A percentile compares a stretch with the other conserved stretches of the same genome.
phyloP scores from a whole-genome alignment of 2,113 vertebrate genomes.

The Pomatostomus ruficeps region DNA sequence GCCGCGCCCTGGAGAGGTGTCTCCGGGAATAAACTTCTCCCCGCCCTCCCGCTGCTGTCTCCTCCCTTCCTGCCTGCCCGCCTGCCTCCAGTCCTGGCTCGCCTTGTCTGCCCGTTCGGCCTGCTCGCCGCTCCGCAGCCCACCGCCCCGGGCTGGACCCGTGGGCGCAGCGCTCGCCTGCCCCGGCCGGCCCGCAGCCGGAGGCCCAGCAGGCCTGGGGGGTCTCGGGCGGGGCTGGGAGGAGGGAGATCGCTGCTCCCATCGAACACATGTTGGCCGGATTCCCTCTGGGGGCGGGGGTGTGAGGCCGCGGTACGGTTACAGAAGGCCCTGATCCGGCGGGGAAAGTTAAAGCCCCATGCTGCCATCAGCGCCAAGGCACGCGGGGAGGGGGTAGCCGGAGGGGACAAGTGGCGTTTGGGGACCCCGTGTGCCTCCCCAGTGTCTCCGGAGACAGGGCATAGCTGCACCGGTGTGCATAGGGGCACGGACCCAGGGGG shows the following conservation, averaged over 20 bases:
- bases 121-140: background rate
- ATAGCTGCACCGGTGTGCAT: accelerated
- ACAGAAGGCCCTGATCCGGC: background rate
- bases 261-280: background rate
- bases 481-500: accelerated
- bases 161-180: background rate
- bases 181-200: background rate
- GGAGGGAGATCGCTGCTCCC: background rate
- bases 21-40: slow-evolving; percentile 22
- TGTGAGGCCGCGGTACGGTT: background rate
- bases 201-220: background rate
- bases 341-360: background rate
- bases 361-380: background rate
- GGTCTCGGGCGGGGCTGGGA: background rate
- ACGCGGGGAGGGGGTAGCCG: background rate
- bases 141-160: too few species aligned
- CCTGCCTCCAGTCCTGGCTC: background rate
- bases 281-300: background rate
- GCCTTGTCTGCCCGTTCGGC: background rate
- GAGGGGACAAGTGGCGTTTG: background rate
- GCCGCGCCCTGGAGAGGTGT: background rate
- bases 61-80: background rate
- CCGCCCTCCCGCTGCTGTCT: background rate
- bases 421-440: background rate
- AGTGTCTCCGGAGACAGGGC: background rate